A percentile compares a stretch with the other conserved stretches of the same genome.
These are phyloP conservation scores for Miichthys miiuy DNA, from an alignment of 2,797 vertebrate genomes.

Conservation along the genomic window DNA sequence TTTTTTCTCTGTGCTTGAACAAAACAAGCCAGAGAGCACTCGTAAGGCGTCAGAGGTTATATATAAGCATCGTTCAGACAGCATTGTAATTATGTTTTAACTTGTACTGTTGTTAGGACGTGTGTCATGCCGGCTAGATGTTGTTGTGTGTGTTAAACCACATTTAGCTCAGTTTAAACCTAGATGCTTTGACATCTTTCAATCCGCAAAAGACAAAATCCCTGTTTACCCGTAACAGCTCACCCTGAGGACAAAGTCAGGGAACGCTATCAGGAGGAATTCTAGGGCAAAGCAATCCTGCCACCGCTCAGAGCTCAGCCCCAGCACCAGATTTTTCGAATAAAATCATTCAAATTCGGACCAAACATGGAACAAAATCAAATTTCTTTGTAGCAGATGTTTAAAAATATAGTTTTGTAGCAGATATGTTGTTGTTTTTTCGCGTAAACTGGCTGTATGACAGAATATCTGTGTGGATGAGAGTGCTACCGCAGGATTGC, in stretches of 20 bases:
- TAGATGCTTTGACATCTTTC: neutral
- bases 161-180: neutral
- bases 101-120: neutral
- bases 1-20: neutral
- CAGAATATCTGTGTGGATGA: neutral
- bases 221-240: neutral
- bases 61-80: neutral
- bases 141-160: neutral
- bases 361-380: neutral
- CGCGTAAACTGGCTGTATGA: neutral
- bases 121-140: neutral
- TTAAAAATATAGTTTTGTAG: neutral
- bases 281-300: slow-evolving; percentile 1
- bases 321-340: neutral
- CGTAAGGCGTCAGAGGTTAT: too few relatives aligned
- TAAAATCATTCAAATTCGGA: neutral
- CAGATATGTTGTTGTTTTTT: neutral
- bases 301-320: too few relatives aligned
- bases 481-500: neutral
- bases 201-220: neutral
- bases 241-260: neutral
- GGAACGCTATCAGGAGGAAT: neutral
- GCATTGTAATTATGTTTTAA: neutral
- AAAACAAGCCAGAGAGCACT: neutral
- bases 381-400: neutral